A percentile compares a stretch with the other conserved stretches of the same genome.
Evolutionary conservation across 2,797 vertebrate genomes (phyloP).

Genomic region (Petrocephalus schoutedeni): DNA sequence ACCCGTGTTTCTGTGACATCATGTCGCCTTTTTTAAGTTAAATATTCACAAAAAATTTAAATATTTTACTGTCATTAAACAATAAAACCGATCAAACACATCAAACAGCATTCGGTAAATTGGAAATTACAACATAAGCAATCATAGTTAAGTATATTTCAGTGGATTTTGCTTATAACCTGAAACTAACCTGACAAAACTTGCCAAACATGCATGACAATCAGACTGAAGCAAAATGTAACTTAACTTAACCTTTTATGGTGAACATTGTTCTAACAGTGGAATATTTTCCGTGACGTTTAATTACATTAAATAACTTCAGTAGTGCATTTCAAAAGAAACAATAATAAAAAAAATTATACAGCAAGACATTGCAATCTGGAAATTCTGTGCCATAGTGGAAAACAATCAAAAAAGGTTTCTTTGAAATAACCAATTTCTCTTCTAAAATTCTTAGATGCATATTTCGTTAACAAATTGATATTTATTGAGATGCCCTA

Average conservation of each 20-base stretch:
- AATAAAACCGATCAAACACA: not conserved
- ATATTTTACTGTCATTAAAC: not conserved
- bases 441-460: not conserved
- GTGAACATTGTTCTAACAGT: not conserved
- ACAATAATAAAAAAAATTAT: not conserved
- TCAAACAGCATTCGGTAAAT: not conserved
- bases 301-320: not conserved
- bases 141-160: not conserved
- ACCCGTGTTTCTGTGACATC: not conserved
- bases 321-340: not conserved
- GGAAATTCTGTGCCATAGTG: not conserved
- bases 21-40: not conserved
- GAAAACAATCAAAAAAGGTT: not conserved
- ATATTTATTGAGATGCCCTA: not conserved
- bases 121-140: not conserved
- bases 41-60: not conserved
- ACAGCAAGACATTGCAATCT: not conserved
- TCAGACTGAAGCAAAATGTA: not conserved
- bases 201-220: not conserved
- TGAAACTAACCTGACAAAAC: not conserved
- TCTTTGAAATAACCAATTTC: not conserved
- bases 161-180: not conserved
- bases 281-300: not conserved
- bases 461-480: not conserved
- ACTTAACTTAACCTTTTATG: not conserved